Evolutionary conservation across 2,888 invertebrate genomes (phyloP).

Genomic region (Oxyscelio sp.): DNA sequence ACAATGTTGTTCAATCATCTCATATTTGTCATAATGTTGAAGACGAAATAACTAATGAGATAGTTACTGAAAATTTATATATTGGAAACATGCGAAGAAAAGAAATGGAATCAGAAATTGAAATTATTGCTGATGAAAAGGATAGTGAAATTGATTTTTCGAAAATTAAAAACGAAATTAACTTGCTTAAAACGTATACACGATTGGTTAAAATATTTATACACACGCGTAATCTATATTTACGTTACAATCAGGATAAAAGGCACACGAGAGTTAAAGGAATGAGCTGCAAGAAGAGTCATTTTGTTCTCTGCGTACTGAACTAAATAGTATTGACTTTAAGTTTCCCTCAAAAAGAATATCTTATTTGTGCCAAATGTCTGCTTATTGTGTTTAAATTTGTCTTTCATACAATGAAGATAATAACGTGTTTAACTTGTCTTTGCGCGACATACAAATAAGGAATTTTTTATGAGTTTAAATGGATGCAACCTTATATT

Average conservation of each 20-base stretch:
- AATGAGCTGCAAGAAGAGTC: not conserved
- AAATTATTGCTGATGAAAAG: too few species aligned
- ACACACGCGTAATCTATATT: not conserved
- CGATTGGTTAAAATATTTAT: too few species aligned
- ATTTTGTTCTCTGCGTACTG: constrained; percentile 1
- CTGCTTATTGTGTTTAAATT: constrained; percentile 45
- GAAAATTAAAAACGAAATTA: too few species aligned
- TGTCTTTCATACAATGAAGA: constrained; percentile 26
- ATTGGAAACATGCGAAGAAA: too few species aligned
- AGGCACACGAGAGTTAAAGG: not conserved
- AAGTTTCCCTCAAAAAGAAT: not conserved
- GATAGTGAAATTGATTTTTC: too few species aligned
- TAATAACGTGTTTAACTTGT: constrained; percentile 46
- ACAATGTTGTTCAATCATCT: too few species aligned
- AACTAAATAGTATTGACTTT: constrained; percentile 14
- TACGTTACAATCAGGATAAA: not conserved
- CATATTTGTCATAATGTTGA: too few species aligned
- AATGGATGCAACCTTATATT: constrained; percentile 63
- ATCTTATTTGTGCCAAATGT: constrained; percentile 17
- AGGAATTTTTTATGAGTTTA: constrained; percentile 49
- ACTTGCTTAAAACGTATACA: too few species aligned
- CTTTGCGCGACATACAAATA: constrained; percentile 32
- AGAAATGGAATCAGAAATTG: too few species aligned
- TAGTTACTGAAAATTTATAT: too few species aligned
- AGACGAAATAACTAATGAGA: too few species aligned